Base-by-base conservation (phyloP, 2,888 invertebrate species). In the Dilophus febrilis region DNA sequence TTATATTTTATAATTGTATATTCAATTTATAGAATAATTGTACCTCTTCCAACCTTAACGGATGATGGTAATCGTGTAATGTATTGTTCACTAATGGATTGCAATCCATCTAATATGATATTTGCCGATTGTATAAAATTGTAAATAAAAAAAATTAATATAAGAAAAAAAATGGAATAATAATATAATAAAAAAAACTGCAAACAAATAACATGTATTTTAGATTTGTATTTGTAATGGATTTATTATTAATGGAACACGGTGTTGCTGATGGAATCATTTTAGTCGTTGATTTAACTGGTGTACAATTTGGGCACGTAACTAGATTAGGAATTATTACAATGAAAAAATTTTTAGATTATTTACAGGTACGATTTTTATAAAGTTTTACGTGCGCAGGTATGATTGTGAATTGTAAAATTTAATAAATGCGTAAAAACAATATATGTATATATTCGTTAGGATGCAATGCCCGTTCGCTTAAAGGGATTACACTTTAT, bases 401-500 rank as follows among this genome's bases (percentile, higher is more conserved):
- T 27, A 12, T 28, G n/a, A 5, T 16, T 13, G 34, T 26, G 13
- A 13, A 2, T 10, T 8, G 12, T 8, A 27, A 27, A 10, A 8
- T 27, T 10, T 8, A 27, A 8, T 27, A 27, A 27, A 27, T 27
- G 6, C 10, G 10, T 8, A 27, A 27, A 6, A 27, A 27, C 6
- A 27, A 27, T 7, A 16, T 29, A 29, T n/a, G 11, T 29, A n/a
- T n/a, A n/a, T n/a, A 55, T 67, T 30, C 58, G n/a, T n/a, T n/a
- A 78, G 74, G 79, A 81, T 55, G 77, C 70, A 10, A 68, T 77
- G 63, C 68, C 82, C 1, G 66, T 78, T 3, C 69, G 76, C 30
- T 57, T 82, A 2, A 72, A 74, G 49, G 75, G 71, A 1, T 61
- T 83, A 5, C 80, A 81, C 53, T 80, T 79, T 46, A 57, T 79